Conservation (phyloP, 1,140 invertebrate species). For the Drosophila watanabei region DNA sequence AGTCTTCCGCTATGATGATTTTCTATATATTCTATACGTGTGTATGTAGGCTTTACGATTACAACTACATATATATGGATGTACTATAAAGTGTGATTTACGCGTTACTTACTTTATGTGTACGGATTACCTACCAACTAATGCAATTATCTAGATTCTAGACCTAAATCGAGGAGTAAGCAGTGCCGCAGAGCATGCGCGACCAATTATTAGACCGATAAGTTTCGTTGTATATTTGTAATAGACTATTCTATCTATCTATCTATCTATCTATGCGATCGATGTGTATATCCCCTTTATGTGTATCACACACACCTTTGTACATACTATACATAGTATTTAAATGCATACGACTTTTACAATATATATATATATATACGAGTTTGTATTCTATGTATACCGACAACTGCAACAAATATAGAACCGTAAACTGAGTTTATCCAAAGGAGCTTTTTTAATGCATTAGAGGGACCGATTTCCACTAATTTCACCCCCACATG, state of each 20-base stretch:
- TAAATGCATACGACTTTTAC: slow-evolving; percentile 46
- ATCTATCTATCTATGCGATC: slow-evolving; percentile 32
- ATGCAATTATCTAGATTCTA: slow-evolving; percentile 73
- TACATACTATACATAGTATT: slow-evolving; percentile 69
- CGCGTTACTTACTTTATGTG: slow-evolving; percentile 68
- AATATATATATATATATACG: slow-evolving; percentile 35
- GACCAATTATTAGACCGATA: slow-evolving; percentile 71
- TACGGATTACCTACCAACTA: slow-evolving; percentile 64
- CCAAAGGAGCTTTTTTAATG: slow-evolving; percentile 21
- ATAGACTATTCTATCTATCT: slow-evolving; percentile 30
- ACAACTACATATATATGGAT: slow-evolving; percentile 29
- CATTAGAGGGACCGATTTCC: too few species aligned
- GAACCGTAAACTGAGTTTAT: slow-evolving; percentile 62
- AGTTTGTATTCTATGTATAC: slow-evolving; percentile 56
- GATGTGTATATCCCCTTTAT: slow-evolving; percentile 31
- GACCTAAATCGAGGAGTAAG: slow-evolving; percentile 38
- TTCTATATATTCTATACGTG: slow-evolving; percentile 50
- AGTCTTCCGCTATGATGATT: slow-evolving; percentile 76
- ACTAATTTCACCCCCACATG: slow-evolving; percentile 32
- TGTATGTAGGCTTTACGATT: slow-evolving; percentile 36
- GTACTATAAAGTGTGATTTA: slow-evolving; percentile 70
- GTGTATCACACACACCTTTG: slow-evolving; percentile 43
- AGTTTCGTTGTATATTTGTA: slow-evolving; percentile 59
- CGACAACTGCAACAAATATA: slow-evolving; percentile 55
- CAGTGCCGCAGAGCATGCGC: slow-evolving; percentile 29